Evolutionary conservation across 1,140 invertebrate species (phyloP).

Genomic region (Lepidotrigona ventralis): DNA sequence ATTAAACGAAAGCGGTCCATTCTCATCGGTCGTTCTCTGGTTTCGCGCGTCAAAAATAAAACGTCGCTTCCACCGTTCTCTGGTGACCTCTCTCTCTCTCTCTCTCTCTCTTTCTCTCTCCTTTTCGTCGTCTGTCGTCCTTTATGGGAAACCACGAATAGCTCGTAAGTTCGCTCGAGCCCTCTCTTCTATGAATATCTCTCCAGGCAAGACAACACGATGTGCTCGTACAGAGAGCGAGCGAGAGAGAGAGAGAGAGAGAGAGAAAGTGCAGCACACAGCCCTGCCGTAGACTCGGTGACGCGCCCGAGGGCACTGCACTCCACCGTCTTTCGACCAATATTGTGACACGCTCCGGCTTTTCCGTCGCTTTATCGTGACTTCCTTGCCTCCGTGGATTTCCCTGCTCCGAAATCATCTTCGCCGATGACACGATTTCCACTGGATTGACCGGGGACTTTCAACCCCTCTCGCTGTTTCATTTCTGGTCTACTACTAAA

Average conservation of each 20-base stretch:
- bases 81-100: slow-evolving; percentile 5
- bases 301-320: slow-evolving; percentile 64
- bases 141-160: slow-evolving; percentile 72
- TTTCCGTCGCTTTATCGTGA: slow-evolving; percentile 6
- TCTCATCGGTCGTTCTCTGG: slow-evolving; percentile 38
- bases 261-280: slow-evolving; percentile 1
- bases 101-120: slow-evolving; percentile 2
- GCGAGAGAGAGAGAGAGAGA: not conserved
- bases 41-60: slow-evolving; percentile 69
- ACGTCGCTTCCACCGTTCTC: slow-evolving; percentile 44
- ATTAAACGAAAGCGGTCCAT: slow-evolving; percentile 28
- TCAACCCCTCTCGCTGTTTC: not conserved
- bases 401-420: not conserved
- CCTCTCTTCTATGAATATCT: slow-evolving; percentile 73
- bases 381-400: not conserved
- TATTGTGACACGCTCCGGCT: slow-evolving; percentile 35
- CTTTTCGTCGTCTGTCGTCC: slow-evolving; percentile 27
- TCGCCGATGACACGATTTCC: not conserved
- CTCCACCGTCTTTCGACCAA: slow-evolving; percentile 49
- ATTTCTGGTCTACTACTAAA: not conserved
- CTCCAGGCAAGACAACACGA: slow-evolving; percentile 51
- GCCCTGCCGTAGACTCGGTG: slow-evolving; percentile 36
- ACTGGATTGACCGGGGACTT: not conserved
- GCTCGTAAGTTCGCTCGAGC: slow-evolving; percentile 68
- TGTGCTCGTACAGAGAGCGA: not conserved